Evolutionary conservation across 2,113 vertebrate genomes (phyloP), one percentile per base, ranked within the genome.

Genomic region (Andinoacara biseriatus): DNA sequence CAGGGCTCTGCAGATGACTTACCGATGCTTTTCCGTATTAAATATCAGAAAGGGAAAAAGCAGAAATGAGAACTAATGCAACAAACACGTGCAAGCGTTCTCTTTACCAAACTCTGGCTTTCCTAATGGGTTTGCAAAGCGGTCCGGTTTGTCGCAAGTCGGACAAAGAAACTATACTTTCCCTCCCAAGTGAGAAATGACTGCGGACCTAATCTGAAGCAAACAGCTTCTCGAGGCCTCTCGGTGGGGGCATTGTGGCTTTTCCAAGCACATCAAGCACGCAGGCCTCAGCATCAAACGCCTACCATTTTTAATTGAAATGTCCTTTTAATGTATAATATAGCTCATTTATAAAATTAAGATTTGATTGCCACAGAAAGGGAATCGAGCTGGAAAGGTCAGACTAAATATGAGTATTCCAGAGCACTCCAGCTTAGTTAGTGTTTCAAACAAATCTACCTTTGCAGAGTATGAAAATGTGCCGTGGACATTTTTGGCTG

Each of bases 321-420:
- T 43, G 81, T 59, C 67, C 26, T 90, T 90, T 89, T 90, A 89
- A 91, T 90, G 91, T 90, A 86, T 89, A 86, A 92, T 87, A 89
- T 84, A 88, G 87, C 91, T 91, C 81, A 91, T 94, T 91, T 93
- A 89, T 93, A 93, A 90, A 90, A 93, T 93, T 94, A 92, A 80
- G 80, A 91, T 89, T 82, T 58, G 72, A 88, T 90, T 78, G 85
- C 81, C 79, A 62, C 54, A 29, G 90, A 89, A 87, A 88, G 75
- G 67, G 61, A 91, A 92, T 86, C 77, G 80, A 91, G 88, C 83
- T 80, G 89, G 74, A 94, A 94, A 93, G 90, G 90, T 94, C 89
- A 91, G 78, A 59, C 69, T 20, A 82, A 89, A 90, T 85, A 87
- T 85, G 63, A 89, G 80, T 83, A 84, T 93, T 90, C 76, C 59